These are phyloP conservation scores for Gulo gulo DNA, from an alignment of 2,113 vertebrate genomes.

Conservation along the genomic window DNA sequence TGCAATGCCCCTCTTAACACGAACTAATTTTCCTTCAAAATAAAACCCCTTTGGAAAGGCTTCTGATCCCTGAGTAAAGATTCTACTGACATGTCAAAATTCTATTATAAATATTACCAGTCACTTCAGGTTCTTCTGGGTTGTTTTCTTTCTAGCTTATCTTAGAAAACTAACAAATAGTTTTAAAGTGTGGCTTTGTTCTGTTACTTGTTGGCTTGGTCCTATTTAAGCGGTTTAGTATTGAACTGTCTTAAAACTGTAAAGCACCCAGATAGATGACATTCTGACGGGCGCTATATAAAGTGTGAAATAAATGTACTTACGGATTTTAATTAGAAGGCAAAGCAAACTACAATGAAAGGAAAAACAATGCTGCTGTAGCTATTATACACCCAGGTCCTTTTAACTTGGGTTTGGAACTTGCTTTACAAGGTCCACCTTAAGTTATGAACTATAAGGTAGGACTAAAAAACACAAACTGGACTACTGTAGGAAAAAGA, in stretches of 20 bases:
- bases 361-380: conserved; percentile 53
- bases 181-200: conserved; percentile 51
- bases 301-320: conserved; percentile 71
- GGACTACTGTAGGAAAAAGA: background rate
- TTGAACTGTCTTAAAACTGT: conserved; percentile 60
- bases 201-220: conserved; percentile 50
- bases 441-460: conserved; percentile 40
- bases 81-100: background rate
- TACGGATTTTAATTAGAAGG: conserved; percentile 62
- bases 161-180: conserved; percentile 51
- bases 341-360: conserved; percentile 65
- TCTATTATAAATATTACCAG: background rate
- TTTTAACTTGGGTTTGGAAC: conserved; percentile 23
- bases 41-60: conserved; percentile 52
- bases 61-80: conserved; percentile 31
- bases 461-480: conserved; percentile 23
- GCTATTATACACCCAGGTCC: background rate
- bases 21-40: conserved; percentile 27
- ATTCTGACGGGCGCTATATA: conserved; percentile 59
- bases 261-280: conserved; percentile 62
- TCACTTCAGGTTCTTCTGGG: conserved; percentile 24
- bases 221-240: conserved; percentile 55
- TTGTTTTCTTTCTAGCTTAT: conserved; percentile 9
- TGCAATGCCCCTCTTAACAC: background rate
- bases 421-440: background rate